Evolutionary conservation across 2,113 vertebrate genomes (phyloP).

Genomic region (Sylvia atricapilla): DNA sequence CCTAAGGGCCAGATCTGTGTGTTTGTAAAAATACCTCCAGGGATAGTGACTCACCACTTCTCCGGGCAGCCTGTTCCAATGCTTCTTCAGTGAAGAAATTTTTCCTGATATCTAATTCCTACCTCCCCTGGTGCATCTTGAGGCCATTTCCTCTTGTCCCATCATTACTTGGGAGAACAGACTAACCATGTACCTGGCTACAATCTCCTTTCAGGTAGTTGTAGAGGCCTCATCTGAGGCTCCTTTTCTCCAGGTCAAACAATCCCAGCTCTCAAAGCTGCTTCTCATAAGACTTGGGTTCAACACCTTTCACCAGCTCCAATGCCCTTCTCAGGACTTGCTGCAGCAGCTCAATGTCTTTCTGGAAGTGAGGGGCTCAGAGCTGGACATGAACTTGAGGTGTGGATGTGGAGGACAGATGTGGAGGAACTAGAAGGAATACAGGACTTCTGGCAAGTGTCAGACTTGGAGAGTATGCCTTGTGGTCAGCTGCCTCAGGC

Average conservation of each 20-base stretch:
- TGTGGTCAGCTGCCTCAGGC: neutral
- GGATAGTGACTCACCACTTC: neutral
- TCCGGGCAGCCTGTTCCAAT: neutral
- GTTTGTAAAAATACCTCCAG: neutral
- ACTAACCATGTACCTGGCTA: neutral
- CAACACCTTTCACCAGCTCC: neutral
- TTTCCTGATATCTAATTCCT: neutral
- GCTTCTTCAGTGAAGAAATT: neutral
- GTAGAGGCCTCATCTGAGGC: neutral
- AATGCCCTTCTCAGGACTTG: rapidly evolving
- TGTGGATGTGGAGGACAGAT: neutral
- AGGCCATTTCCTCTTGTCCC: neutral
- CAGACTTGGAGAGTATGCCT: neutral
- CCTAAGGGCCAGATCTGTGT: neutral
- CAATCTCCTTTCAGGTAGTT: neutral
- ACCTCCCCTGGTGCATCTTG: neutral
- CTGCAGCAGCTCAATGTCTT: neutral
- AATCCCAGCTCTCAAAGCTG: neutral
- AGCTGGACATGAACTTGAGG: neutral
- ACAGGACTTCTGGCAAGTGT: neutral
- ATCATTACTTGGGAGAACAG: neutral
- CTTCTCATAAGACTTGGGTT: neutral
- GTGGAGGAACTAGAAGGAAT: neutral
- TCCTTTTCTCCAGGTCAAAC: neutral
- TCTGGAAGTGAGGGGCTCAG: neutral